These are phyloP conservation scores for Epizoanthus rinbou DNA, from an alignment of 92 coral and sea anemone species.

Conservation along the genomic window DNA sequence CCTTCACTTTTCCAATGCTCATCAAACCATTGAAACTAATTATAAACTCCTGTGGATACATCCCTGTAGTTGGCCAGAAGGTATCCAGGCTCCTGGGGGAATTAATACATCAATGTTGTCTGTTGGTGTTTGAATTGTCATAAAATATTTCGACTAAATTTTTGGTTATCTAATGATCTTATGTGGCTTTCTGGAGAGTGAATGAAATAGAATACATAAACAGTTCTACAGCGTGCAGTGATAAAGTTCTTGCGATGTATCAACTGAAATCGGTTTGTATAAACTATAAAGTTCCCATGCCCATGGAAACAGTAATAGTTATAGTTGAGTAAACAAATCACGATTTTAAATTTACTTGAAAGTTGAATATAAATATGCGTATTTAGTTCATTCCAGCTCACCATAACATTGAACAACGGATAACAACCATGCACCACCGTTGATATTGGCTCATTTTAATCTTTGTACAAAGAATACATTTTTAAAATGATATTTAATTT, in stretches of 20 bases:
- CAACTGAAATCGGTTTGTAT: too few relatives aligned
- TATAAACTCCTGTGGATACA: slow-evolving; percentile 89
- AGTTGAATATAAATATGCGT: not conserved
- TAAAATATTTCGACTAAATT: too few relatives aligned
- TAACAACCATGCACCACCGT: not conserved
- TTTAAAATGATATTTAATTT: too few relatives aligned
- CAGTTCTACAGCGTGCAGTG: too few relatives aligned
- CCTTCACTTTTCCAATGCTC: slow-evolving; percentile 82
- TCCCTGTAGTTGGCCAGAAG: slow-evolving; percentile 94
- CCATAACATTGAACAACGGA: too few relatives aligned
- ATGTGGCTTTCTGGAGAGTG: too few relatives aligned
- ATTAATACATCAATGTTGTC: not conserved
- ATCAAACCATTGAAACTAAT: slow-evolving; percentile 81
- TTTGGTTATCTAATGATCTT: too few relatives aligned
- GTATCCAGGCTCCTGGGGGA: slow-evolving; percentile 79
- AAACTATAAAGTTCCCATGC: not conserved
- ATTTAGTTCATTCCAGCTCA: not conserved
- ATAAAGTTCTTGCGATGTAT: too few relatives aligned
- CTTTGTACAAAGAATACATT: not conserved
- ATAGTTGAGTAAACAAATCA: slow-evolving; percentile 16
- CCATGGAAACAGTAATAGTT: slow-evolving; percentile 21
- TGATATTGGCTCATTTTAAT: not conserved
- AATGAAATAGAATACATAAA: too few relatives aligned
- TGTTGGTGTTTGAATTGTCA: too few relatives aligned
- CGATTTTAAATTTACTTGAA: too few relatives aligned